Evolutionary conservation across 2,113 vertebrate genomes (phyloP), one percentile per base, ranked within the genome.

Genomic region (Rhea pennata): DNA sequence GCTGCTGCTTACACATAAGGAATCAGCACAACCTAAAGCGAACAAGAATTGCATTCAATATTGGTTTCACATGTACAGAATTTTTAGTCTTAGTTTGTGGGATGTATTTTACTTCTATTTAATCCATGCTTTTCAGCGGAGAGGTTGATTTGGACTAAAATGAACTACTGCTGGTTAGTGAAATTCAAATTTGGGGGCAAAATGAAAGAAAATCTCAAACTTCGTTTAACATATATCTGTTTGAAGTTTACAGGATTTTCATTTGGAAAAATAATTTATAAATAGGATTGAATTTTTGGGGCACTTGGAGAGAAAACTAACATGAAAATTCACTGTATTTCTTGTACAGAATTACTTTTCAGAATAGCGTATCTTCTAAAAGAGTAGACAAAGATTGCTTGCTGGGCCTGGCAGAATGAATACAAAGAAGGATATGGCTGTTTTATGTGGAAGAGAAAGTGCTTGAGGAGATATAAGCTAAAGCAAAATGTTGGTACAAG

Each of bases 401-500:
- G 5, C 22, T 87, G 66, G 51, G 61, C 53, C 65, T 79, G 33
- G 20, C 72, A 36, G n/a, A 72, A 48, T 10, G 20, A 85, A 92
- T 22, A 16, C 2, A 44, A 50, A 91, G 48, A 15, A 64, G 26
- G 54, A 15, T 19, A 7, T 15, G 27, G 5, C n/a, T 85, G 40
- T 50, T 22, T 50, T 36, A 29, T 4, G 3, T 27, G n/a, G 65
- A 92, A 79, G 15, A 44, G 71, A 58, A 48, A 48, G 19, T 48
- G 46, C 7, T 48, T 48, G 46, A 17, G 15, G 7, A 7, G 26
- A 23, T 79, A 59, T 22, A 72, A 59, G 31, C 83, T 83, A 31
- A 76, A 90, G 75, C 27, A 92, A 95, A 92, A 86, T 90, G 64
- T 69, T 97, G 90, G 88, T 90, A 94, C 79, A 81, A 80, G 87